Conservation (phyloP, 1,140 invertebrate species). For the Pissodes strobi region DNA sequence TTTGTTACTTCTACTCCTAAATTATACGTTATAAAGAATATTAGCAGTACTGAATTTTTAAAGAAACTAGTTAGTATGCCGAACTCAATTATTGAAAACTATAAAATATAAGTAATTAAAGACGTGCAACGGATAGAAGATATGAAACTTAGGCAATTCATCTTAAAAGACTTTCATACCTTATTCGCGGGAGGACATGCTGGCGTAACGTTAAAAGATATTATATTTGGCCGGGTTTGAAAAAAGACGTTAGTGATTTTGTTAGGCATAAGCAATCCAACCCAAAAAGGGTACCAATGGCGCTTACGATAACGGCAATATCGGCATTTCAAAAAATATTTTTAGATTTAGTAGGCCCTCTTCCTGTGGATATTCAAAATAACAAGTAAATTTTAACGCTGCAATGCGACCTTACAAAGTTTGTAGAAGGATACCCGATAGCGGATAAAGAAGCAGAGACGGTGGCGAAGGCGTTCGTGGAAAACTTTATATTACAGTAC, state of each 20-base stretch:
- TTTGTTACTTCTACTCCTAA: no score
- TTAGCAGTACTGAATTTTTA: no score
- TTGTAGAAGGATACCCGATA: no score
- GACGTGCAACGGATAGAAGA: no score
- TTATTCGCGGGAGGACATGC: background rate
- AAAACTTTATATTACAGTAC: no score
- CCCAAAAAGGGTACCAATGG: background rate
- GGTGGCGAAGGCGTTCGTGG: no score
- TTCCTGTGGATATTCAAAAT: background rate
- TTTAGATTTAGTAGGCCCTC: background rate
- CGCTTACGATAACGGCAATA: background rate
- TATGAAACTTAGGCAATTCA: no score
- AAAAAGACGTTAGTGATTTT: background rate
- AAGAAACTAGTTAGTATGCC: no score
- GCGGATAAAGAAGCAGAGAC: no score
- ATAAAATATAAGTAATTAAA: no score
- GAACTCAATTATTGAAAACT: no score
- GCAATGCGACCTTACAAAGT: slow-evolving; percentile 32
- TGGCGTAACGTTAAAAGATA: background rate
- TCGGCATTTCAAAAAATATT: background rate
- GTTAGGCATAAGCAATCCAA: background rate
- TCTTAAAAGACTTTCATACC: background rate
- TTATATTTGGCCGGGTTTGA: background rate
- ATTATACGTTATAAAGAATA: no score
- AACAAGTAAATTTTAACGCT: background rate